Conservation (phyloP, 2,113 vertebrate genomes). For the Engraulis encrasicolus region DNA sequence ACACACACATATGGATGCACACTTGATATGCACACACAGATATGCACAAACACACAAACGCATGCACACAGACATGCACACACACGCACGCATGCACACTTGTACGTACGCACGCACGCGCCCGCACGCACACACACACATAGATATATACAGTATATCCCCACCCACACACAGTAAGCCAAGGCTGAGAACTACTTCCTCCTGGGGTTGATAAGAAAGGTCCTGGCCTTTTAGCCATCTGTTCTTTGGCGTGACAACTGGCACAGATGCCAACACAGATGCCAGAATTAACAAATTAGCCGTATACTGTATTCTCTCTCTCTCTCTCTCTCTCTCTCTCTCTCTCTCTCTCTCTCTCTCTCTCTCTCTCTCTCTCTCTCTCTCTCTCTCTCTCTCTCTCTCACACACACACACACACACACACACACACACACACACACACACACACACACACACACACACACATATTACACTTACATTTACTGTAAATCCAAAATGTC, state of each 20-base stretch:
- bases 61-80: too few species aligned
- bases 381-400: background rate
- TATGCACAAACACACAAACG: too few species aligned
- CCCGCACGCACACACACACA: background rate
- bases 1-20: background rate
- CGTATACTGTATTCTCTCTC: too few species aligned
- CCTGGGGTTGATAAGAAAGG: conserved; percentile 16
- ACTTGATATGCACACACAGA: too few species aligned
- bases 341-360: too few species aligned
- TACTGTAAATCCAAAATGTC: background rate
- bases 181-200: background rate
- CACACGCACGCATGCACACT: too few species aligned
- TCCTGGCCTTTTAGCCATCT: conserved; percentile 12
- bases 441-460: background rate
- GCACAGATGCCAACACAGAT: background rate
- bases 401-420: background rate
- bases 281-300: background rate
- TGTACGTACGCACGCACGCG: background rate
- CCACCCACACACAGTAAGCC: background rate
- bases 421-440: background rate
- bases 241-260: background rate
- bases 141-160: background rate
- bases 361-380: background rate
- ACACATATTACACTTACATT: background rate
- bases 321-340: background rate